Conservation (phyloP, 64 coral and sea anemone species). For the Porites australiensis region DNA sequence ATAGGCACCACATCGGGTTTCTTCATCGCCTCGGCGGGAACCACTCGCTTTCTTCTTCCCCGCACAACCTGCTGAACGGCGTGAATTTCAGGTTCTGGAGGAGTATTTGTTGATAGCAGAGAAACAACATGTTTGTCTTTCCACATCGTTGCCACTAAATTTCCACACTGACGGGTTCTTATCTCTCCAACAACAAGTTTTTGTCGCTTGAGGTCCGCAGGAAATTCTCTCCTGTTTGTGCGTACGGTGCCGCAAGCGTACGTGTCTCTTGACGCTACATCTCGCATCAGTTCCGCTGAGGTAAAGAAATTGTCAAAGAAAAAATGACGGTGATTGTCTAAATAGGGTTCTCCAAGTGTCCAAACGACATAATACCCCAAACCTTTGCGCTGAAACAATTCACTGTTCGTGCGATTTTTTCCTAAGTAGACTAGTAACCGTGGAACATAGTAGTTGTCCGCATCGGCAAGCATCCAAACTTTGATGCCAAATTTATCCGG, state of each 20-base stretch:
- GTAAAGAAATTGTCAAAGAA: slow-evolving; percentile 58
- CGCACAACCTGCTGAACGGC: not conserved
- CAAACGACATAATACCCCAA: slow-evolving; percentile 53
- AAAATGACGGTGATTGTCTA: slow-evolving; percentile 3
- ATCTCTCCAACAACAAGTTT: slow-evolving; percentile 41
- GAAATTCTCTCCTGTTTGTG: slow-evolving; percentile 40
- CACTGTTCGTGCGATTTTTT: slow-evolving; percentile 12
- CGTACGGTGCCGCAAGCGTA: slow-evolving; percentile 33
- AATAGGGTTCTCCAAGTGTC: slow-evolving; percentile 57
- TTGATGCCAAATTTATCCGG: slow-evolving; percentile 46
- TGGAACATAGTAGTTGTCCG: slow-evolving; percentile 57
- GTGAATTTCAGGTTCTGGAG: slow-evolving; percentile 9
- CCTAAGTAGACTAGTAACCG: slow-evolving; percentile 56
- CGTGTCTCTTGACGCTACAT: slow-evolving; percentile 7
- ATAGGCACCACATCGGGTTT: not conserved
- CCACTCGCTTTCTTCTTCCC: slow-evolving; percentile 12
- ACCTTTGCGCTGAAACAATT: slow-evolving; percentile 41
- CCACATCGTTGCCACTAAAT: slow-evolving; percentile 48
- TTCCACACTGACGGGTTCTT: slow-evolving; percentile 18
- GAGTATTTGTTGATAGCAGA: not conserved
- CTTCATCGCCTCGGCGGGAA: not conserved
- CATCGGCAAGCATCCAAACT: slow-evolving; percentile 63
- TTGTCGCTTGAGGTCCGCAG: slow-evolving; percentile 16
- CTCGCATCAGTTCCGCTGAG: slow-evolving; percentile 9
- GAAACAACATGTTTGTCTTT: slow-evolving; percentile 13